Percentiles rank a stretch among this genome's conserved stretches.
Conservation (phyloP, 2,797 vertebrate species). For the Sylvilagus floridanus region DNA sequence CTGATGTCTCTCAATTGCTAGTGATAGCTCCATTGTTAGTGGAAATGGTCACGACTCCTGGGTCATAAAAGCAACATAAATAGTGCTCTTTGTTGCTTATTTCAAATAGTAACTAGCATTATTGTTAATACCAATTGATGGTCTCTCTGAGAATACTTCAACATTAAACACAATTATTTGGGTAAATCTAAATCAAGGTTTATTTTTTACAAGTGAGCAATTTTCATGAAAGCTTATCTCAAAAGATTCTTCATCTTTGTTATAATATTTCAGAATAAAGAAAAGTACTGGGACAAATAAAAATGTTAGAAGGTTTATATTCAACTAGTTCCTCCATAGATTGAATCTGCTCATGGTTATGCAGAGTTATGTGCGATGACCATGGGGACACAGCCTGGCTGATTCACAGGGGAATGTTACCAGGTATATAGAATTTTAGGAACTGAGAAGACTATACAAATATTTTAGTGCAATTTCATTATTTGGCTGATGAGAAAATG, state of each 20-base stretch:
- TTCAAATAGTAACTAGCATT: conserved; percentile 11
- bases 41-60: conserved; percentile 13
- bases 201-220: conserved; percentile 5
- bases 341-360: neutral
- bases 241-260: neutral
- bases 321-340: neutral
- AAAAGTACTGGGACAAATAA: neutral
- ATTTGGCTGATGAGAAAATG: neutral
- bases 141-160: neutral
- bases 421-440: neutral
- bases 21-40: conserved; percentile 3
- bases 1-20: neutral
- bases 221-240: neutral
- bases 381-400: neutral
- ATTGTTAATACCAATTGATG: neutral
- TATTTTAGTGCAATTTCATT: neutral
- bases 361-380: neutral
- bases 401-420: neutral
- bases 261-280: neutral
- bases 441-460: neutral
- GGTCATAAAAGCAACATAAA: neutral
- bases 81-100: neutral
- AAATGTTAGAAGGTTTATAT: neutral
- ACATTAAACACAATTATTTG: neutral
- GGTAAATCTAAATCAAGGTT: neutral